phyloP scores from a whole-genome alignment of 2,113 vertebrate genomes.

The human region DNA sequence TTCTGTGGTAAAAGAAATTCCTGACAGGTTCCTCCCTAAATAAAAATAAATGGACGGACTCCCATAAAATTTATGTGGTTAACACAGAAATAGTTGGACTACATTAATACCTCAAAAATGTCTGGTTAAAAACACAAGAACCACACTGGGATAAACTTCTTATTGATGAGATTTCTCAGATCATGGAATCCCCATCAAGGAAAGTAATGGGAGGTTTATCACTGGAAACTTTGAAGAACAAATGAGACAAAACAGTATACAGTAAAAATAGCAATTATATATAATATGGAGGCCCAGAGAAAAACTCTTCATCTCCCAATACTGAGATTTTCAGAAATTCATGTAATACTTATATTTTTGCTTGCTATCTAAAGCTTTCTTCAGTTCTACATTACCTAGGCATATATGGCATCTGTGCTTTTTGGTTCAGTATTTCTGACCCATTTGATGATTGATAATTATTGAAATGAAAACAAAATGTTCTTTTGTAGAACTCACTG shows the following conservation, averaged over 20 bases:
- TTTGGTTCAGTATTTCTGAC: neutral
- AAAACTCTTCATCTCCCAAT: neutral
- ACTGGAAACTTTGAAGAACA: constrained; percentile 21
- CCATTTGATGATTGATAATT: neutral
- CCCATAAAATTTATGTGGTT: constrained; percentile 74
- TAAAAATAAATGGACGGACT: constrained; percentile 79
- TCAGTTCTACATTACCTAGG: neutral
- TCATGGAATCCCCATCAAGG: constrained; percentile 40
- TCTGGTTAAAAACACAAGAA: constrained; percentile 70
- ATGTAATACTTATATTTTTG: neutral
- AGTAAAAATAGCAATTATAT: neutral
- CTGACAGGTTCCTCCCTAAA: constrained; percentile 79
- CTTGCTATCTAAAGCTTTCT: neutral
- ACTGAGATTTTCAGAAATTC: neutral
- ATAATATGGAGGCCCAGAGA: neutral
- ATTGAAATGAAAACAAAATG: neutral
- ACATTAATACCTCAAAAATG: constrained; percentile 78
- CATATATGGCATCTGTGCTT: neutral
- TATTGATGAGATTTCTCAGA: constrained; percentile 61
- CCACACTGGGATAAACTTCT: constrained; percentile 71
- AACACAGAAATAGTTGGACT: constrained; percentile 74
- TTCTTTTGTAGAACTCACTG: neutral
- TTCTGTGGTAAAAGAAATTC: constrained; percentile 74
- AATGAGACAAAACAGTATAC: neutral
- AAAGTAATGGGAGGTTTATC: constrained; percentile 46